Evolutionary conservation across 2,113 vertebrate species (phyloP), one percentile per base, ranked within the genome.

Genomic region (Mus pahari): DNA sequence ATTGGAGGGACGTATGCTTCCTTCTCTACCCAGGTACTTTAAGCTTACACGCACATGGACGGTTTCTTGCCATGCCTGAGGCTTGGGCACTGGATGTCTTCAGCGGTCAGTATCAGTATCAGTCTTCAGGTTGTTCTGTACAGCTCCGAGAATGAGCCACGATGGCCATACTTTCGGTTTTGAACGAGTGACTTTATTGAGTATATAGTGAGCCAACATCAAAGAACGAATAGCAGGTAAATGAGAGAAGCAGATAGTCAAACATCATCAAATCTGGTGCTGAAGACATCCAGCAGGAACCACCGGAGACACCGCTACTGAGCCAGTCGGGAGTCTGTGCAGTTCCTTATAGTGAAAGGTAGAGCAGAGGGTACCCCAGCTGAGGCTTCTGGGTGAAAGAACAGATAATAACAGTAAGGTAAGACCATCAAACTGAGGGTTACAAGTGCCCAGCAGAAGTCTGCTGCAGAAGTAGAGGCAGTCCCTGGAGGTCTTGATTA

Each of bases 271-370:
- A 28, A 10, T 28, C 81, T 64, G 24, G 13, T 42, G 81, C 14
- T 17, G 26, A 83, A 42, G 62, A 10, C n/a, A 83, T 28, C 36
- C 58, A 28, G 26, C n/a, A 45, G 58, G 81, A 62, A 42, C 39
- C 3, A 0, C 7, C 26, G 5, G 14, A 42, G 58, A 39, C 62
- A 45, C 8, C 58, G 4, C 81, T 5, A 4, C 0, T 6, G 26
- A 62, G 26, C 11, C 58, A 10, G 7, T 31, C 58, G 4, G 36
- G 16, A 42, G n/a, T n/a, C 81, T 31, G 26, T 64, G 39, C 3
- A 42, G 58, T 10, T 64, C n/a, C 58, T 62, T 83, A 62, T 17
- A 62, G 58, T 26, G 7, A 10, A 42, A 62, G 58, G 7, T 24
- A 83, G 81, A 62, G n/a, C 58, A 62, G 53, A 62, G n/a, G n/a